Evolutionary conservation across 2,888 invertebrate species (phyloP), one percentile per base, ranked within the genome.

Genomic region (Drosophila lutescens): DNA sequence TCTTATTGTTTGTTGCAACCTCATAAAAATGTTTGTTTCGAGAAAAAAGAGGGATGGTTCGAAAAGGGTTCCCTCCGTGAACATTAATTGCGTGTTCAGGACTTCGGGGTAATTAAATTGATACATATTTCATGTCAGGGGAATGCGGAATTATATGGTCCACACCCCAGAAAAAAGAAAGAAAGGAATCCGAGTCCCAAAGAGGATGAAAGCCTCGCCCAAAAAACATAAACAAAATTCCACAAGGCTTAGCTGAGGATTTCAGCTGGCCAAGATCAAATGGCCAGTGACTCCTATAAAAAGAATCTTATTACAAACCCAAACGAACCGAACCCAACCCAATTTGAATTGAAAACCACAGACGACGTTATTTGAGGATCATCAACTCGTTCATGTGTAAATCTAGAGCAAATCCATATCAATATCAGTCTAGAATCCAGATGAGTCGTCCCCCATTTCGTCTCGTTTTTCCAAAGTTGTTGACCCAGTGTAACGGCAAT

Each of bases 21-120:
- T 41, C 62, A 41, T 47, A 62, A 49, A 47, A 23, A 47, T 51
- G 23, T 53, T 47, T 57, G 40, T 58, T 43, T 53, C 23, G 47
- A 15, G 41, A 15, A 20, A 43, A 67, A 36, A 58, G 70, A 80
- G 50, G 63, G 69, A 59, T 70, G 55, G 60, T 55, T 51, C 13
- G 38, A 5, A 40, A 55, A 38, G 20, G 68, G 58, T 61, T 59
- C 51, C 46, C 36, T 43, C 30, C 56, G 51, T 26, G 8, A 55
- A 72, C 54, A 65, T 76, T 81, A 69, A 75, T 85, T 87, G 82
- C 87, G 82, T 84, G 83, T 46, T 78, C 78, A 87, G 88, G 80
- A 86, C 76, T 75, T 72, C 46, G 50, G 55, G 61, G 74, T 82
- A 78, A 86, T 87, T 86, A 79, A 85, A 80, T 68, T 86, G 59